Percentiles rank a stretch among this genome's conserved stretches.
Conservation (phyloP, 2,888 invertebrate species). For the Euplagia quadripunctaria region DNA sequence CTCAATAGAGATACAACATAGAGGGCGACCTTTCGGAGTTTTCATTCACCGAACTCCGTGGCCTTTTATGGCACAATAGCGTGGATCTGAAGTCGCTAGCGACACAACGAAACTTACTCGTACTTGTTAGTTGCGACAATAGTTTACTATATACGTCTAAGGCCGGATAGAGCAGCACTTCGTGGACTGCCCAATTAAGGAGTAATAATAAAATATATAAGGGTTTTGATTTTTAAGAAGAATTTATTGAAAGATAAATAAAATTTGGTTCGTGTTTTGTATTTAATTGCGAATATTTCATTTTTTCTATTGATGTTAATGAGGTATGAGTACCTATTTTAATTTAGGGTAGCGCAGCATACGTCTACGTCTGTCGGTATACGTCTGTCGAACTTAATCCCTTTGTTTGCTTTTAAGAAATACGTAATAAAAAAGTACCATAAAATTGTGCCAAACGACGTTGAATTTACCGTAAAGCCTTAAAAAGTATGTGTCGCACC, state of each 20-base stretch:
- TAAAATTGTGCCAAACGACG: too few relatives aligned
- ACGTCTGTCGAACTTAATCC: not conserved
- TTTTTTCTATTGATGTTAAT: too few relatives aligned
- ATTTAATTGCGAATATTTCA: too few relatives aligned
- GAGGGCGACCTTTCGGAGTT: conserved; percentile 71
- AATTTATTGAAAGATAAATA: too few relatives aligned
- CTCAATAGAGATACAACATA: conserved; percentile 72
- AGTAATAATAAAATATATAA: not conserved
- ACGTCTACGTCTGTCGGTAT: not conserved
- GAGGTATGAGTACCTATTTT: too few relatives aligned
- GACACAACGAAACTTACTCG: conserved; percentile 59
- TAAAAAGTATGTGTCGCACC: not conserved
- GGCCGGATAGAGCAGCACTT: conserved; percentile 12
- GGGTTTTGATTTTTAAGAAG: not conserved
- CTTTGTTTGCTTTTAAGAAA: too few relatives aligned
- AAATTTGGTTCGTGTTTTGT: too few relatives aligned
- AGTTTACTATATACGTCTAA: conserved; percentile 32
- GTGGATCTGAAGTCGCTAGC: conserved; percentile 61
- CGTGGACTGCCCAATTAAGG: conserved; percentile 24
- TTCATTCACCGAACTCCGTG: conserved; percentile 73
- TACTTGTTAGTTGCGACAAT: conserved; percentile 58
- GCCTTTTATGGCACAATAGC: conserved; percentile 75
- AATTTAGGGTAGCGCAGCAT: too few relatives aligned
- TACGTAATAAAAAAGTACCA: too few relatives aligned
- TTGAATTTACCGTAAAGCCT: not conserved